A percentile compares a stretch with the other conserved stretches of the same genome.
Evolutionary conservation across 1,140 invertebrate species (phyloP).

Genomic region (Ips typographus): DNA sequence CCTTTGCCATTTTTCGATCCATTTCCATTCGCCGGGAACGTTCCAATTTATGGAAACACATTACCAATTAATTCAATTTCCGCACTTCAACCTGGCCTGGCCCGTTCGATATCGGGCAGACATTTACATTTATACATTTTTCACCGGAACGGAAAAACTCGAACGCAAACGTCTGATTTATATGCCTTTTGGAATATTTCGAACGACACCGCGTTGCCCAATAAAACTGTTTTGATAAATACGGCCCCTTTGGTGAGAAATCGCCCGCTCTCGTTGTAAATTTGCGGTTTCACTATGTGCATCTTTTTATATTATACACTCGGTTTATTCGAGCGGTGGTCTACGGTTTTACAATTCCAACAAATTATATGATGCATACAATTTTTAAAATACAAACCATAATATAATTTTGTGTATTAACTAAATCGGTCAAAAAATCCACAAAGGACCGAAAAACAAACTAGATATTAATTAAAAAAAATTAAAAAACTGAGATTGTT

Average conservation of each 20-base stretch:
- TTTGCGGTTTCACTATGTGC: neutral
- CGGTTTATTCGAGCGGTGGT: no score
- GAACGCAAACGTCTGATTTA: slow-evolving; percentile 27
- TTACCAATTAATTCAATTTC: slow-evolving; percentile 40
- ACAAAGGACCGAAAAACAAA: no score
- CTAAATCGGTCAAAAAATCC: no score
- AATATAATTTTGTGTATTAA: no score
- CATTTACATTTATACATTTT: slow-evolving; percentile 38
- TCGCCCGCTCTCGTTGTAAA: neutral
- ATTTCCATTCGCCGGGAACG: slow-evolving; percentile 16
- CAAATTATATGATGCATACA: no score
- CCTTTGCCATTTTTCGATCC: slow-evolving; percentile 28
- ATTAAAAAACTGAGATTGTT: no score
- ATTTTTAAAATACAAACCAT: no score
- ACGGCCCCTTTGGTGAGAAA: slow-evolving; percentile 5
- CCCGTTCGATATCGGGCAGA: slow-evolving; percentile 23
- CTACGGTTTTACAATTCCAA: no score
- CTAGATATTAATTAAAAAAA: no score
- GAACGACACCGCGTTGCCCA: slow-evolving; percentile 27
- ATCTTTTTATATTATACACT: no score
- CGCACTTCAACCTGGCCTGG: slow-evolving; percentile 31
- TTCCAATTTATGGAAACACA: slow-evolving; percentile 37
- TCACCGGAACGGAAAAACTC: slow-evolving; percentile 27
- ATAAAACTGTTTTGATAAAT: slow-evolving; percentile 30
- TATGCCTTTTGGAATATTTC: slow-evolving; percentile 30